Conservation (phyloP, 1,140 invertebrate genomes). For the Hypsibius dujardini region DNA sequence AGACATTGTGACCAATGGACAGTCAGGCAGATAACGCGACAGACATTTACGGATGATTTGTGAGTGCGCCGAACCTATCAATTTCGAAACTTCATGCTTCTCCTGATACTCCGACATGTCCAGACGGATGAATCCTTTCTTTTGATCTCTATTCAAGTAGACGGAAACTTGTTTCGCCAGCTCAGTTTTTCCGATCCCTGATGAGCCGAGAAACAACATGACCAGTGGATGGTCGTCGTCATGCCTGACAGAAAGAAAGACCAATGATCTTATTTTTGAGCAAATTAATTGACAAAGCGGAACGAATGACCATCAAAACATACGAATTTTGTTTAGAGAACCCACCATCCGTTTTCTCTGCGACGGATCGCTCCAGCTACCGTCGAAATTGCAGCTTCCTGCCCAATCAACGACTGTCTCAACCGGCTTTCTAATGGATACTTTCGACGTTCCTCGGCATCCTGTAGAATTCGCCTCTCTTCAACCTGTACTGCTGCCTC, state of each 20-base stretch:
- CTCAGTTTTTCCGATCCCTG: slow-evolving; percentile 83
- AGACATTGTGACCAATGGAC: no score
- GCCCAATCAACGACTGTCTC: slow-evolving; percentile 66
- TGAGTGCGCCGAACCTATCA: no score
- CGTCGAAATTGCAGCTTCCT: slow-evolving; percentile 65
- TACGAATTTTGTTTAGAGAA: background rate
- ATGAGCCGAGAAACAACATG: slow-evolving; percentile 81
- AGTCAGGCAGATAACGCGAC: no score
- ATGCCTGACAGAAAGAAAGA: slow-evolving; percentile 30
- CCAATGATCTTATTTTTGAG: background rate
- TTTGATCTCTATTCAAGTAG: slow-evolving; percentile 63
- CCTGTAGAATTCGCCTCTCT: slow-evolving; percentile 38
- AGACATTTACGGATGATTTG: no score
- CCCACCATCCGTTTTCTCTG: slow-evolving; percentile 66
- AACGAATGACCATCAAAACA: no score
- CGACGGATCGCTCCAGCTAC: slow-evolving; percentile 66
- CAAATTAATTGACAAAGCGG: no score
- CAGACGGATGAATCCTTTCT: slow-evolving; percentile 62
- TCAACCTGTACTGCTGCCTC: slow-evolving; percentile 29
- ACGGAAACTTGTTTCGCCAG: slow-evolving; percentile 58
- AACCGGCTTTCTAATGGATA: slow-evolving; percentile 74
- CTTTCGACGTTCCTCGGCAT: slow-evolving; percentile 59
- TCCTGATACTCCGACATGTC: slow-evolving; percentile 94
- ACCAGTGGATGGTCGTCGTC: slow-evolving; percentile 79
- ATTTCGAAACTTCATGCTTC: slow-evolving; percentile 41